phyloP scores from a whole-genome alignment of 1,140 invertebrate genomes.

The Rhagoletis pomonella region DNA sequence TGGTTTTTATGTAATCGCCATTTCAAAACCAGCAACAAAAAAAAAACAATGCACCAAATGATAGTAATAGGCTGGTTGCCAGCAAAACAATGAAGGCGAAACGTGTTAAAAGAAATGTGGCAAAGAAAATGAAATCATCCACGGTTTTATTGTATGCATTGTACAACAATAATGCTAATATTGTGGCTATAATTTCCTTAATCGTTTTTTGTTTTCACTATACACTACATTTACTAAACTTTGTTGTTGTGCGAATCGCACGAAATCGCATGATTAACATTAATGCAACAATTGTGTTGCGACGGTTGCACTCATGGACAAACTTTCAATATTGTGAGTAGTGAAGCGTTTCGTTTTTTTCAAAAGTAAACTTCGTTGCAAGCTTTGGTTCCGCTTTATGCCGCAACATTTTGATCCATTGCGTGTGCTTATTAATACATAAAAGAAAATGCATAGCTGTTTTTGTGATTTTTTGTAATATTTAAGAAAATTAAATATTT shows the following conservation, averaged over 20 bases:
- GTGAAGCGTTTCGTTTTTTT: neutral
- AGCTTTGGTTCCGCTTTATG: neutral
- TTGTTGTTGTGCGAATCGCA: slow-evolving; percentile 2
- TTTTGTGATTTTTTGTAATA: neutral
- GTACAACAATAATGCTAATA: slow-evolving; percentile 35
- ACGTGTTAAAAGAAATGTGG: slow-evolving; percentile 9
- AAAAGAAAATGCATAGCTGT: slow-evolving; percentile 2
- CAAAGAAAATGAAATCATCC: slow-evolving; percentile 36
- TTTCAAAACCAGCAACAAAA: neutral
- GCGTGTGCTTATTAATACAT: neutral
- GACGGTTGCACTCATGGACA: too few species aligned
- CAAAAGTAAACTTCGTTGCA: neutral
- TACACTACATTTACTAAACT: neutral
- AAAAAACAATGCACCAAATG: slow-evolving; percentile 1
- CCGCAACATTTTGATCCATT: neutral
- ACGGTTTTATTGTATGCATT: slow-evolving; percentile 11
- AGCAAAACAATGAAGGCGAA: slow-evolving; percentile 32
- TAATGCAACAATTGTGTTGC: slow-evolving; percentile 2
- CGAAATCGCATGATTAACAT: slow-evolving; percentile 29
- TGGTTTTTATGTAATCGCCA: slow-evolving; percentile 39
- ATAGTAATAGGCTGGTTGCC: slow-evolving; percentile 4
- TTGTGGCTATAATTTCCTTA: slow-evolving; percentile 47
- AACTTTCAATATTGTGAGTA: neutral
- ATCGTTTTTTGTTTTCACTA: slow-evolving; percentile 47
- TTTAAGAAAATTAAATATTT: too few species aligned